Evolutionary conservation across 2,113 vertebrate genomes (phyloP), one percentile per base, ranked within the genome.

Genomic region (Amazona vittata): DNA sequence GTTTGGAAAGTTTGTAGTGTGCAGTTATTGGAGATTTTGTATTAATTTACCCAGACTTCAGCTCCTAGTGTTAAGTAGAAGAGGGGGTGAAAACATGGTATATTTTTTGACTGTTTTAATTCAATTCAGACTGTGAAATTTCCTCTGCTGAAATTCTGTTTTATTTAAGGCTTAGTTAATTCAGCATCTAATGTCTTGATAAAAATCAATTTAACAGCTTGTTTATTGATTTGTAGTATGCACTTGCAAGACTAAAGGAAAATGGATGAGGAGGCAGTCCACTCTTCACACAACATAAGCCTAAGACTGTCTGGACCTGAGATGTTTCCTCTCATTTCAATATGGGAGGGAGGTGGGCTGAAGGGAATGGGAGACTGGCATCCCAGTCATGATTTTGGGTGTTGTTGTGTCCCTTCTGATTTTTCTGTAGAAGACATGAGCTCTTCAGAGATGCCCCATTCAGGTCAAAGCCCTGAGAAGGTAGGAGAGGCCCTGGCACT

Each of bases 331-430:
- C 5, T 8, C 1, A 0, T 33, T 62, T 62, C 15, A 6, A 44
- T 49, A 33, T 41, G 39, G 46, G 65, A 65, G 64, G 59, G 22
- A 55, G 10, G 9, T 55, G 22, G 33, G 20, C 15, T 39, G 46
- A 60, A 11, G 5, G 4, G 6, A 69, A 41, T 20, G n/a, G 31
- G 12, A 31, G 5, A 14, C 37, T 77, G 37, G 4, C 11, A 6
- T 59, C 46, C 15, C 11, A 67, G 12, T 16, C 0, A 0, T 60
- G 31, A 47, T n/a, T 80, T 43, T 50, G 57, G 9, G 29, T 41
- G 19, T 3, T 77, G 31, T 22, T 53, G 19, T 2, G 1, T 70
- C 59, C 22, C 0, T 0, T 37, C 25, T 70, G 12, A 0, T 90
- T 85, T 83, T 60, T 52, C 33, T 5, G 0, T 74, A 35, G 5